Evolutionary conservation across 2,113 vertebrate species (phyloP).

Genomic region (Chionodraco myersi): DNA sequence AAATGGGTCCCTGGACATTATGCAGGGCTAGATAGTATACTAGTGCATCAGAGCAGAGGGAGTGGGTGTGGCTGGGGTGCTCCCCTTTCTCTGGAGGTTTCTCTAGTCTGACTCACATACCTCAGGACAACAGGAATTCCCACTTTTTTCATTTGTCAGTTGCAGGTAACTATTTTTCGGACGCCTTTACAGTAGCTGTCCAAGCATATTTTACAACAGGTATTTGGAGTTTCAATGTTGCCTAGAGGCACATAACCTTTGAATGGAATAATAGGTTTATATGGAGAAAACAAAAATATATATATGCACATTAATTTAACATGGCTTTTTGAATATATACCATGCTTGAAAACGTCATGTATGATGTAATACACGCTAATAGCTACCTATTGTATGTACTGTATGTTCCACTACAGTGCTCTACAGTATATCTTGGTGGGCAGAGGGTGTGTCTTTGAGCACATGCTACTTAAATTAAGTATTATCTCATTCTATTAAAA

Average conservation of each 20-base stretch:
- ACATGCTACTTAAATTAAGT: not conserved
- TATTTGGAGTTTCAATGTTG: not conserved
- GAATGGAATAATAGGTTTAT: not conserved
- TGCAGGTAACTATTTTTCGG: not conserved
- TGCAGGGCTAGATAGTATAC: slow-evolving; percentile 38
- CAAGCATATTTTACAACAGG: slow-evolving; percentile 7
- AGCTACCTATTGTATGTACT: not conserved
- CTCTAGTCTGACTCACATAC: slow-evolving; percentile 58
- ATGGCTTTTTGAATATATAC: not conserved
- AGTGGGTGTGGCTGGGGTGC: slow-evolving; percentile 75
- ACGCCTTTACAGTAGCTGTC: not conserved
- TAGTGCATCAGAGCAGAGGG: slow-evolving; percentile 33
- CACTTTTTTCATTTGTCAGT: slow-evolving; percentile 34
- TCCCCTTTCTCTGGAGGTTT: slow-evolving; percentile 58
- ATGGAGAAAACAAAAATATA: not conserved
- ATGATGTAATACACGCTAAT: not conserved
- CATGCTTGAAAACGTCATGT: not conserved
- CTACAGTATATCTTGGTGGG: not conserved
- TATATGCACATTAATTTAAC: not conserved
- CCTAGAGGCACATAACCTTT: not conserved
- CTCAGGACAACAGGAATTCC: slow-evolving; percentile 47
- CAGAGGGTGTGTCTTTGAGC: not conserved
- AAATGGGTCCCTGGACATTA: slow-evolving; percentile 50
- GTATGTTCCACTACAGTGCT: not conserved
- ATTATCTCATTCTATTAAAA: slow-evolving; percentile 4